A percentile compares a stretch with the other conserved stretches of the same genome.
Conservation (phyloP, 2,113 vertebrate species). For the Emydura subglobosa region DNA sequence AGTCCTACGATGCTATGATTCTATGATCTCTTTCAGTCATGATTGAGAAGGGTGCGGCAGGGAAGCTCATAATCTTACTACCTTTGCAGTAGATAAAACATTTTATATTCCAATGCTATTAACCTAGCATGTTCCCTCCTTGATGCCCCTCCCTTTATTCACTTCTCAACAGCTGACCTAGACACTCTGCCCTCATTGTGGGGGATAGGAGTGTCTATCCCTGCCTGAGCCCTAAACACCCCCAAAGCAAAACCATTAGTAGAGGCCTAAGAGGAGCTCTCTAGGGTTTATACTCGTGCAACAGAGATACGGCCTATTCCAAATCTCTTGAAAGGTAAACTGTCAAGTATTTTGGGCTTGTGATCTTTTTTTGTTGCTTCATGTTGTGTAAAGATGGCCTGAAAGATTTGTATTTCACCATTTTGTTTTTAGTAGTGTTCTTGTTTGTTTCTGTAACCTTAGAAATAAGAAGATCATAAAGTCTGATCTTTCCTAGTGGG, state of each 20-base stretch:
- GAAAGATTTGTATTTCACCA: background rate
- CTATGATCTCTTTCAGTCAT: rapidly evolving
- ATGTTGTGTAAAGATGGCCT: background rate
- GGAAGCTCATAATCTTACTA: background rate
- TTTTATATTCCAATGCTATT: background rate
- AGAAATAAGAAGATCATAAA: background rate
- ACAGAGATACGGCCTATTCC: background rate
- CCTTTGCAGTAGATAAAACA: background rate
- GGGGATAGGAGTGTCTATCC: background rate
- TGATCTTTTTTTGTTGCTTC: background rate
- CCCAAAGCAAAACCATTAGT: background rate
- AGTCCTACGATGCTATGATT: no score
- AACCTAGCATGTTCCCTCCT: background rate
- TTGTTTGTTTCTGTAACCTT: background rate
- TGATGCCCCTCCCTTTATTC: background rate
- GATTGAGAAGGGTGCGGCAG: rapidly evolving
- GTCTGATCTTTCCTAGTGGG: background rate
- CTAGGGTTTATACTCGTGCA: background rate
- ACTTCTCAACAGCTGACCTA: background rate
- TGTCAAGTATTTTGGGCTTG: background rate
- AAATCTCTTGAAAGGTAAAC: background rate
- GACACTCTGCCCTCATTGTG: background rate
- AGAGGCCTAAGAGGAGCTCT: background rate
- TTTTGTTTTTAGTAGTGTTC: background rate
- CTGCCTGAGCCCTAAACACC: background rate